A percentile compares a stretch with the other conserved stretches of the same genome.
These are phyloP conservation scores for Cenopis cana DNA, from an alignment of 2,888 invertebrate genomes.

Conservation along the genomic window DNA sequence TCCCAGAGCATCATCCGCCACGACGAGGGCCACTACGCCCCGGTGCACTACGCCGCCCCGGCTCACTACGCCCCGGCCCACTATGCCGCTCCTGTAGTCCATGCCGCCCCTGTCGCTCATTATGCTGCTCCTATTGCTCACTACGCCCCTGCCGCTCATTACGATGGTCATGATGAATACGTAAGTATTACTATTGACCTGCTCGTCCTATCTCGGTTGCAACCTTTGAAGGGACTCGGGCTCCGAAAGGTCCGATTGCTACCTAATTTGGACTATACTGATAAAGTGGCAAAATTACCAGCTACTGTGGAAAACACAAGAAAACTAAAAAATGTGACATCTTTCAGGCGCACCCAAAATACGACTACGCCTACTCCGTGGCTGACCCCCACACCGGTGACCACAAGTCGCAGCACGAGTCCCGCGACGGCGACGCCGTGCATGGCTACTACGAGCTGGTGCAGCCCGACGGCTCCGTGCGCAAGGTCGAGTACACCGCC, in stretches of 20 bases:
- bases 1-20: slow-evolving; percentile 70
- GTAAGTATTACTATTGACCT: slow-evolving; percentile 47
- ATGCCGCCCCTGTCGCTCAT: slow-evolving; percentile 46
- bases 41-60: slow-evolving; percentile 48
- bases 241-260: too few species aligned
- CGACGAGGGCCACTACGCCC: slow-evolving; percentile 64
- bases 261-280: too few species aligned
- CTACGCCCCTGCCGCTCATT: slow-evolving; percentile 48
- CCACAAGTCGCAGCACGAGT: slow-evolving; percentile 83
- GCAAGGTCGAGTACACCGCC: slow-evolving; percentile 82
- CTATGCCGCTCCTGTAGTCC: slow-evolving; percentile 44
- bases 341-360: slow-evolving; percentile 71
- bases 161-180: slow-evolving; percentile 54
- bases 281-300: too few species aligned
- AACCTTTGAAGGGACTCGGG: too few species aligned
- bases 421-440: slow-evolving; percentile 82
- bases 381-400: slow-evolving; percentile 85
- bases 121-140: slow-evolving; percentile 48
- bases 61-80: slow-evolving; percentile 51
- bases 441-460: slow-evolving; percentile 86
- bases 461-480: slow-evolving; percentile 82
- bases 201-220: not conserved
- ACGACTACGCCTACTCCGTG: slow-evolving; percentile 82
- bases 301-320: too few species aligned
- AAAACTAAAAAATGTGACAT: not conserved